Base-by-base conservation (phyloP, 1,140 invertebrate species). In the Listronotus oregonensis region DNA sequence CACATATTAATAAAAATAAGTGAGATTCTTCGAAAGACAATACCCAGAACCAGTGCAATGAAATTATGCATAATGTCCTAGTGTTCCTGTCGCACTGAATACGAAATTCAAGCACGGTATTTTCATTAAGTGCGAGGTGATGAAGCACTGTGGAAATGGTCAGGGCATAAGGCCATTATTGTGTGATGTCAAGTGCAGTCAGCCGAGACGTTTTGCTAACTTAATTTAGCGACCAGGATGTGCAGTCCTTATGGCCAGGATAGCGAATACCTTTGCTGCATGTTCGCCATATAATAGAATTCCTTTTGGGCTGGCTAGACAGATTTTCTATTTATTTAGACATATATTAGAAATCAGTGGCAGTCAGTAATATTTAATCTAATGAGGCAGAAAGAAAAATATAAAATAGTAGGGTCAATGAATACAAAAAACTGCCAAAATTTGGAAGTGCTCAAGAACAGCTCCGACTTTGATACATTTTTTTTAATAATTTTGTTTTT, bases 121-220 rank as follows among this genome's bases (percentile, higher is more conserved):
- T 74, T 74, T 74, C 72, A 74, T 74, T 74, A 74, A 72, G 66
- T 61, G 64, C 62, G 64, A 71, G 62, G 71, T 74, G 72, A 74
- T 74, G 72, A 72, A 74, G 71, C 69, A 66, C 66, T 64, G 58
- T 64, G 44, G 58, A 72, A 68, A 70, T 69, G 71, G 71, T 71
- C 68, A 72, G 64, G 56, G 55, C 47, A 58, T 17, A 40, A 31
- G 54, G 62, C 71, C 71, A 64, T 74, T 74, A 74, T 72, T 72
- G 72, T 71, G 64, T 70, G 58, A 66, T 69, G 66, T 68, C 62
- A 68, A 63, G 69, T 70, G 66, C 71, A 73, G 67, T 56, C 67
- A 62, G 60, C 70, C 62, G 65, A 67, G 72, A 72, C 72, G 71
- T 74, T 60, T 72, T 69, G 69, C 72, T 66, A 74, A 72, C 71